Evolutionary conservation across 2,888 invertebrate genomes (phyloP).

Genomic region (Prosopocoilus inquinatus): DNA sequence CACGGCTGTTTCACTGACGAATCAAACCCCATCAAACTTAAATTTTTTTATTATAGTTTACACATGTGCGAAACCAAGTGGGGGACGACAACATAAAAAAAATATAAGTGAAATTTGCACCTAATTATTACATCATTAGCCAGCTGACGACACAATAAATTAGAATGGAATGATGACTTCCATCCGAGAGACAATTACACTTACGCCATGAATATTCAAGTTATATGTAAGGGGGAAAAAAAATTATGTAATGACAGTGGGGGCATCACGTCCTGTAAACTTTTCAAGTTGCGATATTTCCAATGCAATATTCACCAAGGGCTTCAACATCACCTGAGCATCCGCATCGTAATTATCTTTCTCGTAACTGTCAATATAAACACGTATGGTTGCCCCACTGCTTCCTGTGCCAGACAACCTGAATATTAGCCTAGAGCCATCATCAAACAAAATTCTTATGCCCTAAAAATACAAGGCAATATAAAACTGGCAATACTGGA

Average conservation of each 20-base stretch:
- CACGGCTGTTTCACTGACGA: too few relatives aligned
- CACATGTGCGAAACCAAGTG: too few relatives aligned
- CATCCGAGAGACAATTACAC: too few relatives aligned
- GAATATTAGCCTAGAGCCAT: conserved; percentile 91
- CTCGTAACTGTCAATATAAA: conserved; percentile 95
- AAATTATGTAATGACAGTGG: conserved; percentile 92
- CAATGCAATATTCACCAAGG: conserved; percentile 85
- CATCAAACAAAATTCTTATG: conserved; percentile 87
- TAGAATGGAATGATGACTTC: too few relatives aligned
- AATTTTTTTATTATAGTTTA: too few relatives aligned
- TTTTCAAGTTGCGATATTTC: conserved; percentile 77
- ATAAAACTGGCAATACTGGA: neutral
- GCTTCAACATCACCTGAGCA: conserved; percentile 75
- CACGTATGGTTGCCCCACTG: conserved; percentile 93
- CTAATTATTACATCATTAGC: too few relatives aligned
- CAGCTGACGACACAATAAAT: too few relatives aligned
- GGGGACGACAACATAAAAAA: too few relatives aligned
- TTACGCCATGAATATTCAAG: too few relatives aligned
- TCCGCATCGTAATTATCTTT: conserved; percentile 65
- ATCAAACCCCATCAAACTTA: too few relatives aligned
- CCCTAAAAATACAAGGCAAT: conserved; percentile 62
- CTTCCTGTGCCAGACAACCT: conserved; percentile 98
- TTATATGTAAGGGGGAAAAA: too few relatives aligned
- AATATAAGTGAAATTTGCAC: too few relatives aligned
- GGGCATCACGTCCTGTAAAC: conserved; percentile 85